Evolutionary conservation across 2,797 vertebrate genomes (phyloP).

Genomic region (Cryptoblepharus egeriae): DNA sequence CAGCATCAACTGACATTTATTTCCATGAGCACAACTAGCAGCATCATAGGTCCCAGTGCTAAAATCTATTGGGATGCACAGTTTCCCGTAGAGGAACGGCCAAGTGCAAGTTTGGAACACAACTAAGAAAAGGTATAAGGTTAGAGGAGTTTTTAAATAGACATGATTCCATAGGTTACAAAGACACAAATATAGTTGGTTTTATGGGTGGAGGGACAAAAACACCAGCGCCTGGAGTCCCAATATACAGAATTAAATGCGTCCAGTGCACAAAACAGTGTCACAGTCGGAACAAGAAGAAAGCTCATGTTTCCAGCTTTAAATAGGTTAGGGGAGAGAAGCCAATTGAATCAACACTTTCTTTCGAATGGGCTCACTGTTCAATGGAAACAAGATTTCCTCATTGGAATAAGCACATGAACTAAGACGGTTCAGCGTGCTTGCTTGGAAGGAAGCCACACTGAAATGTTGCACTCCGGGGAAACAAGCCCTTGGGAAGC

Average conservation of each 20-base stretch:
- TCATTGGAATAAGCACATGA: neutral
- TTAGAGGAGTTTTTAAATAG: neutral
- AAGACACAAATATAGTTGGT: neutral
- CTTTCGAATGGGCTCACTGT: neutral
- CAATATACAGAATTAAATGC: neutral
- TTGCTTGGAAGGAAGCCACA: neutral
- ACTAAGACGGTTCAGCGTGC: neutral
- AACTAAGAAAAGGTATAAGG: neutral
- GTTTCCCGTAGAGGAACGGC: neutral
- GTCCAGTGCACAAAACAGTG: conserved; percentile 14
- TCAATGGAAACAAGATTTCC: neutral
- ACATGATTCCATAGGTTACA: neutral
- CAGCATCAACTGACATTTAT: neutral
- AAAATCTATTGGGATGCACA: neutral
- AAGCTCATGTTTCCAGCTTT: neutral
- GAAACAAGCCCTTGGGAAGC: neutral
- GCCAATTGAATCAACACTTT: neutral
- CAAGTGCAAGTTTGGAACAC: neutral
- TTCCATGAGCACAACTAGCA: neutral
- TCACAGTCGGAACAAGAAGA: conserved; percentile 27
- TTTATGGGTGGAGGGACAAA: conserved; percentile 7
- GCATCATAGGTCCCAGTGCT: neutral
- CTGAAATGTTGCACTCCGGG: neutral
- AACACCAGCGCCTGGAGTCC: conserved; percentile 17
- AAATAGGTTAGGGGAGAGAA: neutral